Evolutionary conservation across 2,113 vertebrate genomes (phyloP).

Genomic region (Panurus biarmicus): DNA sequence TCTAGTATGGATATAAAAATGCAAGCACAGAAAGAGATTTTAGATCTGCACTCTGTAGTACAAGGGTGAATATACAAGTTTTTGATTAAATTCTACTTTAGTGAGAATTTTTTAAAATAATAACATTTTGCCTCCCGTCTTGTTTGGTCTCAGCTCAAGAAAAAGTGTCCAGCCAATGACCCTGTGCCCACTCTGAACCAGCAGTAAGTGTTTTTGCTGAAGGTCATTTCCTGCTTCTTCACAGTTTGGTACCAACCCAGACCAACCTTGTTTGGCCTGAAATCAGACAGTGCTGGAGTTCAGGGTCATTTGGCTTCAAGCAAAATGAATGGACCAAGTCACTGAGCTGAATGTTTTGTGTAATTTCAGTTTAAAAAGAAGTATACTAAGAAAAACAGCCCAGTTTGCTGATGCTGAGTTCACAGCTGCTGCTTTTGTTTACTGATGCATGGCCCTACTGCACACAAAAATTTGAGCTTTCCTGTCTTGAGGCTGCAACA

Average conservation of each 20-base stretch:
- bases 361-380: not conserved
- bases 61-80: not conserved
- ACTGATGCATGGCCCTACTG: not conserved
- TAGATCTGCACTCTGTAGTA: not conserved
- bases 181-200: not conserved
- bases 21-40: not conserved
- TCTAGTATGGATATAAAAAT: not conserved
- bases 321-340: not conserved
- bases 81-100: not conserved
- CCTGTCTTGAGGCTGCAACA: not conserved
- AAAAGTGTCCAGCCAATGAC: not conserved
- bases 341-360: not conserved
- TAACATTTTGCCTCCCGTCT: not conserved
- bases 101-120: not conserved
- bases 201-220: not conserved
- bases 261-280: not conserved
- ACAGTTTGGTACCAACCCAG: not conserved
- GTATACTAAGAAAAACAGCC: not conserved
- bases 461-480: not conserved
- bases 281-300: not conserved
- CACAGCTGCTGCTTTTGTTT: not conserved
- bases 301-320: not conserved
- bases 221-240: conserved; percentile 13
- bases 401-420: not conserved
- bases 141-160: not conserved